Evolutionary conservation across 2,888 invertebrate genomes (phyloP).

Genomic region (Terebella lapidaria): DNA sequence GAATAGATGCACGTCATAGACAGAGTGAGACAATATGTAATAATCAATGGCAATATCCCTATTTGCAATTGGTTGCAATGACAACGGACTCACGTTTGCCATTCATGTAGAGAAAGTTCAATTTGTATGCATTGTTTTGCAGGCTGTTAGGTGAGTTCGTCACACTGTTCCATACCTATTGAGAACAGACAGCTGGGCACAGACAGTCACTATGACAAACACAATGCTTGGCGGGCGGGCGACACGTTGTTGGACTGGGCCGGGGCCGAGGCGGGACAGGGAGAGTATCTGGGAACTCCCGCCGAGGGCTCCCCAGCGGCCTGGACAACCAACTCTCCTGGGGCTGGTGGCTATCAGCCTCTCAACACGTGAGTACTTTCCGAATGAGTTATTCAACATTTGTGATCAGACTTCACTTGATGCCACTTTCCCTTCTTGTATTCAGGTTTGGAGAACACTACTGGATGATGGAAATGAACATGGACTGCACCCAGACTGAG

Average conservation of each 20-base stretch:
- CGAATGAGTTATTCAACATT: too few species aligned
- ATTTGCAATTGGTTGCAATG: too few species aligned
- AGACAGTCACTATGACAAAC: slow-evolving; percentile 28
- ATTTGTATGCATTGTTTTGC: too few species aligned
- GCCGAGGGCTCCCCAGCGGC: slow-evolving; percentile 38
- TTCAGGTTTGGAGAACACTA: slow-evolving; percentile 42
- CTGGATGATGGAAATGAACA: slow-evolving; percentile 46
- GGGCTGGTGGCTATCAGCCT: slow-evolving; percentile 28
- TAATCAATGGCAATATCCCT: too few species aligned
- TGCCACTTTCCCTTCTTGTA: too few species aligned
- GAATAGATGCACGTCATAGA: too few species aligned
- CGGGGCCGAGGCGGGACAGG: slow-evolving; percentile 39
- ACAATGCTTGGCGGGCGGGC: slow-evolving; percentile 36
- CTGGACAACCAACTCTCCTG: slow-evolving; percentile 43
- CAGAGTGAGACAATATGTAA: too few species aligned
- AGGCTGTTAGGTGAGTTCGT: too few species aligned
- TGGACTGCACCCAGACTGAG: slow-evolving; percentile 45
- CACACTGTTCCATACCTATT: too few species aligned
- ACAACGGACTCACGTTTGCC: too few species aligned
- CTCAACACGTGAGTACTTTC: slow-evolving; percentile 31
- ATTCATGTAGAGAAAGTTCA: too few species aligned
- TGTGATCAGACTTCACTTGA: too few species aligned
- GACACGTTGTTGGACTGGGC: slow-evolving; percentile 42
- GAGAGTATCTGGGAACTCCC: slow-evolving; percentile 26
- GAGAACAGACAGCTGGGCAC: slow-evolving; percentile 29